These are phyloP conservation scores for Emys orbicularis DNA, from an alignment of 2,797 vertebrate genomes.

Conservation along the genomic window DNA sequence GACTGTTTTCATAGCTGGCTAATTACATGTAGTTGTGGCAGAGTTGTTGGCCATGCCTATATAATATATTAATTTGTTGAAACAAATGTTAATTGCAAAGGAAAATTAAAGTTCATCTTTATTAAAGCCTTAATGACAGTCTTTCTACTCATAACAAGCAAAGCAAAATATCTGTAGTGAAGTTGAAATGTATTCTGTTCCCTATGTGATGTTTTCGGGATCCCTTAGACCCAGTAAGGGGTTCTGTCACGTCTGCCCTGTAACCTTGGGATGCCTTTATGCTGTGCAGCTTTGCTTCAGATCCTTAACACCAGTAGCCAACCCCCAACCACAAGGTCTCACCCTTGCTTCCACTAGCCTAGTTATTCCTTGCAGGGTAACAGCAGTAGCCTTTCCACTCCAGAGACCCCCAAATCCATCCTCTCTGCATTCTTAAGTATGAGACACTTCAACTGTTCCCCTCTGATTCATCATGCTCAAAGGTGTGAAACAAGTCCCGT, in stretches of 20 bases:
- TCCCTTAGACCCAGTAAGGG: not conserved
- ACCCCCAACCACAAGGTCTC: not conserved
- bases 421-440: not conserved
- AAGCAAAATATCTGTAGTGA: not conserved
- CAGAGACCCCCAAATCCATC: not conserved
- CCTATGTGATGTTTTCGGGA: not conserved
- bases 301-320: not conserved
- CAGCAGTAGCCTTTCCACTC: not conserved
- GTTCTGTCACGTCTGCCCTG: not conserved
- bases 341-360: too few species aligned
- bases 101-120: not conserved
- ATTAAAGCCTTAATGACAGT: not conserved
- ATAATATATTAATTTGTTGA: not conserved
- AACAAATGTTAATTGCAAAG: slow-evolving; percentile 11
- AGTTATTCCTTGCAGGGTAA: not conserved
- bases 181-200: not conserved
- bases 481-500: too few species aligned
- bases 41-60: not conserved
- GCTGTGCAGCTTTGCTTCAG: too few species aligned
- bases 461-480: not conserved
- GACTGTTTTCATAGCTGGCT: not conserved
- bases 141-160: not conserved
- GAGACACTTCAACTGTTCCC: not conserved
- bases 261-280: not conserved
- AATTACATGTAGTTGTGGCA: not conserved